These are phyloP conservation scores for Procambarus virginalis DNA, from an alignment of 1,140 invertebrate species.

Conservation along the genomic window DNA sequence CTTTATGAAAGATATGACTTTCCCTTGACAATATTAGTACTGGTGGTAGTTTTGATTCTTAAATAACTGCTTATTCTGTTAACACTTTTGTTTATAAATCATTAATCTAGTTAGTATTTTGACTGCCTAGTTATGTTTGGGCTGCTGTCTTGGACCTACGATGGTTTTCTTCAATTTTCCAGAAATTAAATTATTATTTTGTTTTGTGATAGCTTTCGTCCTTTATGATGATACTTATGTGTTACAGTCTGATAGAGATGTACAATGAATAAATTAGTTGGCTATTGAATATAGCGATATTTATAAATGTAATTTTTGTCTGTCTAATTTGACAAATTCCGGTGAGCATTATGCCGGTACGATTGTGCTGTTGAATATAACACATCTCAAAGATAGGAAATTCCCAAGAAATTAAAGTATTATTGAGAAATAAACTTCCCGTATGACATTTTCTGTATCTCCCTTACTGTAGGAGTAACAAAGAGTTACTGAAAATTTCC, in stretches of 20 bases:
- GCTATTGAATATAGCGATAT: neutral
- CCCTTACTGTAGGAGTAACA: neutral
- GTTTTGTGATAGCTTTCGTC: neutral
- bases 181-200: neutral
- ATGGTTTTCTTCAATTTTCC: neutral
- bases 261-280: neutral
- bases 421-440: neutral
- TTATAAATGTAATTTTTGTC: neutral
- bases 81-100: neutral
- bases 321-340: neutral
- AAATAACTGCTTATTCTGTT: neutral
- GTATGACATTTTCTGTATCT: neutral
- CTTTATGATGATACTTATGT: neutral
- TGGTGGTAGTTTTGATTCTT: neutral
- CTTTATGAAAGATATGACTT: neutral
- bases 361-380: neutral
- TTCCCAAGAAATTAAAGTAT: neutral
- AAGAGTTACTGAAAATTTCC: slow-evolving; percentile 2
- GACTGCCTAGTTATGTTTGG: neutral
- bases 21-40: neutral
- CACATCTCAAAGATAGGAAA: neutral
- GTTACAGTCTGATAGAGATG: neutral
- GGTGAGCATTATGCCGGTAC: neutral
- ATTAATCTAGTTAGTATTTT: neutral
- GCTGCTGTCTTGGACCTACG: neutral